Percentiles rank a stretch among this genome's conserved stretches.
phyloP scores from a whole-genome alignment of 2,797 vertebrate genomes.

The Sebastiscus tertius region DNA sequence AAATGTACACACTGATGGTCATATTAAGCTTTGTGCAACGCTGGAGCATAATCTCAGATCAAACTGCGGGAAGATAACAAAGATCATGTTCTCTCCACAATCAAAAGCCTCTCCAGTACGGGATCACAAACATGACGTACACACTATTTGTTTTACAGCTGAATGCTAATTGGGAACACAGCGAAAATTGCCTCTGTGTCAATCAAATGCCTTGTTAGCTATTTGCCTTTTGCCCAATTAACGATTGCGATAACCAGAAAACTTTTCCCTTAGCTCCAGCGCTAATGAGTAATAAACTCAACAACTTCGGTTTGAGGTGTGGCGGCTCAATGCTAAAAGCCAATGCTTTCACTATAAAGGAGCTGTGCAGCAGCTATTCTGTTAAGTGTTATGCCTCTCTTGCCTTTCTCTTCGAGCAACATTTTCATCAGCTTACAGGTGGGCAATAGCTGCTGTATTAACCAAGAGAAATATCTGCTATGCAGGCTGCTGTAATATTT shows the following conservation, averaged over 20 bases:
- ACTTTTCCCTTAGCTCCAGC: constrained; percentile 30
- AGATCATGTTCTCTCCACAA: constrained; percentile 14
- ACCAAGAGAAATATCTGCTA: constrained; percentile 22
- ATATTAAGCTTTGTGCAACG: constrained; percentile 14
- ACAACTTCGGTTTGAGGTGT: constrained; percentile 25
- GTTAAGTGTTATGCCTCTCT: constrained; percentile 14
- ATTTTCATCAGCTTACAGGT: constrained; percentile 42
- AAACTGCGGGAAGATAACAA: constrained; percentile 15
- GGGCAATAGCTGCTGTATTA: constrained; percentile 46
- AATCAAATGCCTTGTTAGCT: constrained; percentile 47
- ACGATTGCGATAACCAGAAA: constrained; percentile 46
- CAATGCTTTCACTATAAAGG: constrained; percentile 19
- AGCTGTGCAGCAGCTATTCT: constrained; percentile 19
- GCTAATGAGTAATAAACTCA: constrained; percentile 69
- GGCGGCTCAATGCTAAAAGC: constrained; percentile 7
- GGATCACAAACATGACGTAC: constrained; percentile 18
- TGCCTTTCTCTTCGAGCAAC: constrained; percentile 26
- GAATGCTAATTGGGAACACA: constrained; percentile 46
- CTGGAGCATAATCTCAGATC: constrained; percentile 1
- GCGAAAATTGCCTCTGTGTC: constrained; percentile 45
- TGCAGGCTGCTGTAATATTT: constrained; percentile 28
- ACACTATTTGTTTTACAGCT: constrained; percentile 55
- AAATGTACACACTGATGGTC: not conserved
- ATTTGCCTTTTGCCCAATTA: constrained; percentile 67
- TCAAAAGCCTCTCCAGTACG: constrained; percentile 35